These are phyloP conservation scores for Biston stratarius DNA, from an alignment of 2,888 invertebrate genomes.

Conservation along the genomic window DNA sequence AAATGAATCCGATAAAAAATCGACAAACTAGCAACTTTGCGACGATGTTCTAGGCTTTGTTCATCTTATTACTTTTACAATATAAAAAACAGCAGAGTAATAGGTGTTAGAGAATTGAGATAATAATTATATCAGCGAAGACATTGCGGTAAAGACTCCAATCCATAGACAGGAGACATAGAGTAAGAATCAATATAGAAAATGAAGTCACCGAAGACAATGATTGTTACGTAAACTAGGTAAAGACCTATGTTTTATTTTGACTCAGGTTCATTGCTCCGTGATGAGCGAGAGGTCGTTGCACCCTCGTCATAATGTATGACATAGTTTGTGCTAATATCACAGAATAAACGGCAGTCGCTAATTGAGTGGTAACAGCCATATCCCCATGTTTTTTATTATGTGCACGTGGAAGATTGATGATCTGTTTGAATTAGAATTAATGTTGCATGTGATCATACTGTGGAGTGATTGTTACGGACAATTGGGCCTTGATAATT, in stretches of 20 bases:
- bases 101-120: too few relatives aligned
- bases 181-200: slow-evolving; percentile 21
- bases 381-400: slow-evolving; percentile 12
- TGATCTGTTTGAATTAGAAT: slow-evolving; percentile 7
- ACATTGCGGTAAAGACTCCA: not conserved
- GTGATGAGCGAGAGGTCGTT: slow-evolving; percentile 36
- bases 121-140: not conserved
- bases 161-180: not conserved
- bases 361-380: slow-evolving; percentile 20
- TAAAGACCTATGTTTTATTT: slow-evolving; percentile 45
- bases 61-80: too few relatives aligned
- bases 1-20: too few relatives aligned
- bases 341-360: slow-evolving; percentile 12
- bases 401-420: slow-evolving; percentile 11
- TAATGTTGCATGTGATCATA: not conserved
- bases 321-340: slow-evolving; percentile 40
- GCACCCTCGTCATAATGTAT: slow-evolving; percentile 33
- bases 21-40: too few relatives aligned
- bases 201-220: slow-evolving; percentile 37
- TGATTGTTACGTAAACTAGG: slow-evolving; percentile 44
- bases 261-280: slow-evolving; percentile 44
- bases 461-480: not conserved
- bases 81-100: too few relatives aligned
- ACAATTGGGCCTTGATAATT: too few relatives aligned
- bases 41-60: too few relatives aligned